Evolutionary conservation across 1,140 invertebrate species (phyloP), one percentile per base, ranked within the genome.

Genomic region (Pogonomyrmex barbatus): DNA sequence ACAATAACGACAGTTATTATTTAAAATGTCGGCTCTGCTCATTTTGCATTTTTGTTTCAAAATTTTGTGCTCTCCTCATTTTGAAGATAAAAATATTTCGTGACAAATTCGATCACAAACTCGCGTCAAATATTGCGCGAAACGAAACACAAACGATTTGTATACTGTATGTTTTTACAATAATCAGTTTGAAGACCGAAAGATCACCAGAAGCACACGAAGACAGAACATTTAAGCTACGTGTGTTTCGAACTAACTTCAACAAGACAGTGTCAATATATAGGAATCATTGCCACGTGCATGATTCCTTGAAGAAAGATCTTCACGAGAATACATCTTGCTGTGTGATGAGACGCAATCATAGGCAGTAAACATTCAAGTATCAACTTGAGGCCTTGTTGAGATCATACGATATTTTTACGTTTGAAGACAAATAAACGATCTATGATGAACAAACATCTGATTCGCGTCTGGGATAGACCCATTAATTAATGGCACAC

Each of bases 401-500:
- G 12, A 24, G 24, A 78, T 65, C 45, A n/a, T 30, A 50, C 58
- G 45, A 71, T 12, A 36, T 0, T 73, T 73, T 83, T 60, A 73
- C 8, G 17, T 82, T 30, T n/a, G 76, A 47, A 70, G 14, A 24
- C 14, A 47, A 82, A 14, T 50, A 12, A 24, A 56, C 12, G 6
- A 6, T 54, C n/a, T n/a, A 47, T 42, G 50, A 12, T 17, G 47
- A 73, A 10, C 42, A 17, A 83, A 60, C 79, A 73, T 82, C 54
- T 50, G 54, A 83, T 60, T 50, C 12, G 30, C 6, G 17, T 50
- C 17, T 36, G 42, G n/a, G 12, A 45, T 12, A 14, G 17, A 42
- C 60, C 4, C 24, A 60, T 82, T 60, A 83, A 83, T 60, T 56
- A 56, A 70, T 39, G 14, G 63, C 45, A 54, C 36, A 1, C 67